Conservation (phyloP, 1,140 invertebrate genomes). For the Campoletis sonorensis region DNA sequence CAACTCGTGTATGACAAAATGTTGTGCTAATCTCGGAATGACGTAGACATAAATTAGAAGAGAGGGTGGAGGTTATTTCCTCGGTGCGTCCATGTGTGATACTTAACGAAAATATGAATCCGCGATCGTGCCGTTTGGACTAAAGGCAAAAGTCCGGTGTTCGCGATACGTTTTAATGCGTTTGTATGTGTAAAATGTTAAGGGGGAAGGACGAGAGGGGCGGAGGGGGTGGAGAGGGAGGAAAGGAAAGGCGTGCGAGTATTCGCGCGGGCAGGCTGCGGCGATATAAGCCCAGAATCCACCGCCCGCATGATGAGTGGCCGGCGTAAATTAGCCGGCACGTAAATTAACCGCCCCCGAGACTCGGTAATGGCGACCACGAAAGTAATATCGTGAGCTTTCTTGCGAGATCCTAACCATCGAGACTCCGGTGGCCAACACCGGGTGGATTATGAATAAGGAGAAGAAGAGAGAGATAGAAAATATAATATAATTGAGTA, state of each 20-base stretch:
- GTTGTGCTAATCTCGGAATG: constrained; percentile 42
- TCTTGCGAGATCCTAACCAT: constrained; percentile 7
- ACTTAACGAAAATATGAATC: background rate
- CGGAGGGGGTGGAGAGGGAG: constrained; percentile 45
- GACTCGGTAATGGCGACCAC: constrained; percentile 49
- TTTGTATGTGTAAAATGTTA: constrained; percentile 7
- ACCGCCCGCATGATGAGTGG: constrained; percentile 64
- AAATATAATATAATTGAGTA: constrained; percentile 5
- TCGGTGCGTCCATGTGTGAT: background rate
- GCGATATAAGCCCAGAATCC: constrained; percentile 59
- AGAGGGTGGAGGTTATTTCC: constrained; percentile 12
- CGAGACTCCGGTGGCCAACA: constrained; percentile 41
- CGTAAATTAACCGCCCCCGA: constrained; percentile 70
- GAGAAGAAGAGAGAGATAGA: background rate
- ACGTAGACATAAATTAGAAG: constrained; percentile 9
- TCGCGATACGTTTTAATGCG: background rate
- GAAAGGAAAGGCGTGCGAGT: constrained; percentile 36
- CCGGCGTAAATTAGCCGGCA: constrained; percentile 66
- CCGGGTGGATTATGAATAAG: constrained; percentile 20
- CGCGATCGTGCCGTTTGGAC: background rate
- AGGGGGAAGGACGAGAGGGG: constrained; percentile 29
- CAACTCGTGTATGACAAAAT: constrained; percentile 1
- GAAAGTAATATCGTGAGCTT: constrained; percentile 50
- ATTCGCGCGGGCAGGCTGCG: constrained; percentile 43
- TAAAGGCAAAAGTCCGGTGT: constrained; percentile 1